Percentiles rank a stretch among this genome's conserved stretches.
Conservation (phyloP, 1,140 invertebrate genomes). For the Holcopasites calliopsidis region DNA sequence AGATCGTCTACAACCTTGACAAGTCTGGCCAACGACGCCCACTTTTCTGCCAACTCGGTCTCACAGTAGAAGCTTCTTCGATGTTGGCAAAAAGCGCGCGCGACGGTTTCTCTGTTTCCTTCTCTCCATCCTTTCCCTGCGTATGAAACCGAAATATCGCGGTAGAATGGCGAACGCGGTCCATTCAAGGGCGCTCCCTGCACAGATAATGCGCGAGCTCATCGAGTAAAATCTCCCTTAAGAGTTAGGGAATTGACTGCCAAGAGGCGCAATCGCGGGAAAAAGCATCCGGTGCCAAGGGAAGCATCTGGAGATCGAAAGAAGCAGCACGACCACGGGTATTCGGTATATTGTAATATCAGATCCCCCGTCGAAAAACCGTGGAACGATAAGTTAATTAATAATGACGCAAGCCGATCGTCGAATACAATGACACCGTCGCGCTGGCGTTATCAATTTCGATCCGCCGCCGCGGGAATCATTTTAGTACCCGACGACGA, state of each 20-base stretch:
- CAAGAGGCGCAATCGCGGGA: neutral
- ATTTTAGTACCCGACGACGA: neutral
- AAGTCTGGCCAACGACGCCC: slow-evolving; percentile 40
- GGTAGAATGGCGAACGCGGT: slow-evolving; percentile 11
- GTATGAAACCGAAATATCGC: slow-evolving; percentile 34
- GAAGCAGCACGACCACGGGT: neutral
- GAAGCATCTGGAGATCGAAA: neutral
- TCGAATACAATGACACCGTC: neutral
- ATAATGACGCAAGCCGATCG: neutral
- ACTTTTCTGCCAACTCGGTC: slow-evolving; percentile 34
- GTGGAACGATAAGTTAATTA: neutral
- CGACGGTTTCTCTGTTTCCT: too few species aligned
- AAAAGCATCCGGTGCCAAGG: neutral
- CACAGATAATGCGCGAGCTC: neutral
- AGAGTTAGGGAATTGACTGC: neutral
- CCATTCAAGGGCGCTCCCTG: too few species aligned
- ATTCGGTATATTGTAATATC: too few species aligned
- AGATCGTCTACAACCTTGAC: slow-evolving; percentile 37
- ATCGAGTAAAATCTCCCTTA: neutral
- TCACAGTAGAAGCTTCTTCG: slow-evolving; percentile 27
- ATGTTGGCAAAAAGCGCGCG: slow-evolving; percentile 25
- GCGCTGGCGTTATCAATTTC: slow-evolving; percentile 7
- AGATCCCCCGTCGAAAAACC: neutral
- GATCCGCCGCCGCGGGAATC: neutral
- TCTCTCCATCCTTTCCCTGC: neutral